Evolutionary conservation across 1,140 invertebrate genomes (phyloP).

Genomic region (Tetragonula clypearis): DNA sequence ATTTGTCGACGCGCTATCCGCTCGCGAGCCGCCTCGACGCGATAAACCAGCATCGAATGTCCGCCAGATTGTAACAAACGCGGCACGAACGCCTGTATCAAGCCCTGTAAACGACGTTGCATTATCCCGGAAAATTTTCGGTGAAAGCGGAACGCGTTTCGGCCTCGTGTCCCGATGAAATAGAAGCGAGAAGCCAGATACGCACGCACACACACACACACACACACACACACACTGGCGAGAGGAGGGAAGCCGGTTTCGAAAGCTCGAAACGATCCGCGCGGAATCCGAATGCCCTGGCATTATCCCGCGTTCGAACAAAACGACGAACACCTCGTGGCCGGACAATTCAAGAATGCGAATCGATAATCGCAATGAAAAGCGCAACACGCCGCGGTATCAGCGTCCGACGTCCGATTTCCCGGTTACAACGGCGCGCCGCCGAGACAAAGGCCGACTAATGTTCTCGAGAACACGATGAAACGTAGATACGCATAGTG

Average conservation of each 20-base stretch:
- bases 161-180: neutral
- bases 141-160: slow-evolving; percentile 8
- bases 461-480: slow-evolving; percentile 9
- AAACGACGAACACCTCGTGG: slow-evolving; percentile 40
- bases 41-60: slow-evolving; percentile 22
- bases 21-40: neutral
- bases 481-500: neutral
- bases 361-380: slow-evolving; percentile 66
- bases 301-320: slow-evolving; percentile 58
- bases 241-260: neutral
- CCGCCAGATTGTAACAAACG: slow-evolving; percentile 29
- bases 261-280: slow-evolving; percentile 60
- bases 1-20: neutral
- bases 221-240: neutral
- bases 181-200: neutral
- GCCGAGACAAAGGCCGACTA: neutral
- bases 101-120: slow-evolving; percentile 16
- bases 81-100: neutral
- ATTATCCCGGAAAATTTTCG: slow-evolving; percentile 41
- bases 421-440: neutral
- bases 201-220: neutral
- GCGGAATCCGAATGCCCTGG: slow-evolving; percentile 62
- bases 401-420: slow-evolving; percentile 11
- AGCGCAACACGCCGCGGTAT: slow-evolving; percentile 35
- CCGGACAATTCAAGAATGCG: slow-evolving; percentile 63